These are phyloP conservation scores for Drosophila pseudoananassae DNA, from an alignment of 1,140 invertebrate species.

Conservation along the genomic window DNA sequence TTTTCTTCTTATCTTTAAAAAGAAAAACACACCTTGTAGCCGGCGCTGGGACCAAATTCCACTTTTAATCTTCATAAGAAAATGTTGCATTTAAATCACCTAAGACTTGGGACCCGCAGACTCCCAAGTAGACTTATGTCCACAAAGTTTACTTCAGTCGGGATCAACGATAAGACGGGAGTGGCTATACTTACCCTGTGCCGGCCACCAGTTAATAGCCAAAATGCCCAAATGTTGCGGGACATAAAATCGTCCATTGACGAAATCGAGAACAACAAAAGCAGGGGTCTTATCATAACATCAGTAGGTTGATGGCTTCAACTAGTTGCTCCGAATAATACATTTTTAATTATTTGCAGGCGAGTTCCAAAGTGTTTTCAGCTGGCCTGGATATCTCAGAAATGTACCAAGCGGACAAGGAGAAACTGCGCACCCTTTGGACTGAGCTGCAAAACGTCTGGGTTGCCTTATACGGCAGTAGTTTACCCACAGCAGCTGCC, in stretches of 20 bases:
- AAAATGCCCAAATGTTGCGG: conserved; percentile 90
- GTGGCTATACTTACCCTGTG: conserved; percentile 90
- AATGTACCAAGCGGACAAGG: conserved; percentile 91
- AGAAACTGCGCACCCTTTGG: conserved; percentile 90
- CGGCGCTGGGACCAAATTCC: conserved; percentile 11
- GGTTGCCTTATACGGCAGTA: conserved; percentile 90
- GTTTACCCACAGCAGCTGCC: conserved; percentile 90
- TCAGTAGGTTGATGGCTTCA: conserved; percentile 85
- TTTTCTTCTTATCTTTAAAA: no score
- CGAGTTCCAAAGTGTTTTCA: conserved; percentile 90
- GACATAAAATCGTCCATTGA: conserved; percentile 87
- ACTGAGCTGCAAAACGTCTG: conserved; percentile 90
- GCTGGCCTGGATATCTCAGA: conserved; percentile 94
- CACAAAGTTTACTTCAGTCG: conserved; percentile 75
- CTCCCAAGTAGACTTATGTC: conserved; percentile 38
- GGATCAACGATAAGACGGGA: conserved; percentile 87
- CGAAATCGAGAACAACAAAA: conserved; percentile 88
- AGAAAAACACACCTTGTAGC: neutral
- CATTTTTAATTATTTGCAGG: conserved; percentile 83
- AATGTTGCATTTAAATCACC: conserved; percentile 51
- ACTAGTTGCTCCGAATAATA: neutral
- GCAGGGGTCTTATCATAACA: conserved; percentile 91
- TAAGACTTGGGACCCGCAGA: conserved; percentile 18
- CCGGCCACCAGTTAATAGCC: conserved; percentile 91
- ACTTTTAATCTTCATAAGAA: conserved; percentile 3